Percentiles rank a stretch among this genome's conserved stretches.
These are phyloP conservation scores for Callochromis pleurospilus DNA, from an alignment of 2,113 vertebrate species.

Conservation along the genomic window DNA sequence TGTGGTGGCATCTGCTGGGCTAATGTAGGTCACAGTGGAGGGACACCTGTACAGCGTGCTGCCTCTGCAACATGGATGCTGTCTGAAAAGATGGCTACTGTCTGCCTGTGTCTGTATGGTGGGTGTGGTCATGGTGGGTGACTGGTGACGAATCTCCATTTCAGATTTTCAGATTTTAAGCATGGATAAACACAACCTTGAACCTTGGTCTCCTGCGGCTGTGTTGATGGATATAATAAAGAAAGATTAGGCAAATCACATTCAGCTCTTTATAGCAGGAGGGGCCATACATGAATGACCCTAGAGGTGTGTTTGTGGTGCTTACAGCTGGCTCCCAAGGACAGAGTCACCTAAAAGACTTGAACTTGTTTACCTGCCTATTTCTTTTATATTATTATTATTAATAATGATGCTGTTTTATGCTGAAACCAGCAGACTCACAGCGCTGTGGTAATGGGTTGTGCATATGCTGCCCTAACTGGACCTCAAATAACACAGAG, in stretches of 20 bases:
- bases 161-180: neutral
- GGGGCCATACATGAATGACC: neutral
- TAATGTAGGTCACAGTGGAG: conserved; percentile 33
- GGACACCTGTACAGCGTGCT: conserved; percentile 31
- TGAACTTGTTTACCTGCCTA: neutral
- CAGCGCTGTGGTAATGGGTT: conserved; percentile 15
- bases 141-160: neutral
- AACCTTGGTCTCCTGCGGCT: neutral
- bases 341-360: neutral
- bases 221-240: neutral
- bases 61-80: conserved; percentile 32
- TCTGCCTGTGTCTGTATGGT: neutral
- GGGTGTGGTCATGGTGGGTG: conserved; percentile 1
- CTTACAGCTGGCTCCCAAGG: neutral
- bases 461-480: conserved; percentile 19
- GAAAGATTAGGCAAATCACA: neutral
- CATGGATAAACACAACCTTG: neutral
- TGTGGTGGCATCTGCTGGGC: neutral
- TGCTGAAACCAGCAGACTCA: neutral
- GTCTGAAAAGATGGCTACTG: conserved; percentile 39
- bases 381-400: neutral
- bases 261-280: neutral
- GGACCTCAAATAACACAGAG: conserved; percentile 31
- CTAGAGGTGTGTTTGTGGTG: neutral
- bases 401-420: neutral